phyloP scores from a whole-genome alignment of 2,888 invertebrate genomes.

The Meghimatium bilineatum region DNA sequence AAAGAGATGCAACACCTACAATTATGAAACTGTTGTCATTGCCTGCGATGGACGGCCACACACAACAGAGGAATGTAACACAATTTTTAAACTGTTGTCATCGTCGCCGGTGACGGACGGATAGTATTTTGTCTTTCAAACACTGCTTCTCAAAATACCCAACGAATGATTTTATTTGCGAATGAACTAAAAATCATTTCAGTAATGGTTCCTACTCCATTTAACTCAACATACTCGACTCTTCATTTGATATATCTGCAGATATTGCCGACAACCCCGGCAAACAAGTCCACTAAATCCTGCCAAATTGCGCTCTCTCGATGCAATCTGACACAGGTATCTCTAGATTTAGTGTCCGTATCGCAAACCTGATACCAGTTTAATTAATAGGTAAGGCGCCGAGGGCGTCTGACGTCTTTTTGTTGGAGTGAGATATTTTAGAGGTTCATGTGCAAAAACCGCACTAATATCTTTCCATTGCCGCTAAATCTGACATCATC shows the following conservation, averaged over 20 bases:
- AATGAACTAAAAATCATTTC: no score
- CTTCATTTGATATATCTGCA: not conserved
- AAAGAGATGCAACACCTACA: no score
- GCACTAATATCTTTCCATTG: not conserved
- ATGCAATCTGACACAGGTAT: conserved; percentile 8
- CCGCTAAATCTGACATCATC: conserved; percentile 8
- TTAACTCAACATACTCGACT: not conserved
- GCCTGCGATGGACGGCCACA: no score
- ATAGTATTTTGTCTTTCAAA: no score
- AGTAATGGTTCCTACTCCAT: no score
- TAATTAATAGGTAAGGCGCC: conserved; percentile 10
- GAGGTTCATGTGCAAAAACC: no score
- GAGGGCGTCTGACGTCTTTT: not conserved
- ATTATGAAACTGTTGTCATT: no score
- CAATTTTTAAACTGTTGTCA: no score
- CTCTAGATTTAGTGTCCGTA: not conserved
- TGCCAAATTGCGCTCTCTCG: conserved; percentile 15
- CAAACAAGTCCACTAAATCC: not conserved
- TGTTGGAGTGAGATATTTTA: not conserved
- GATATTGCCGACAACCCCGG: not conserved
- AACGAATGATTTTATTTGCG: no score
- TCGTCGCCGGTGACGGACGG: no score
- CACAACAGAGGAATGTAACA: no score
- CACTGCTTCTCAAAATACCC: no score
- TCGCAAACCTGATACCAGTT: not conserved